Base-by-base conservation (phyloP, 2,888 invertebrate species). In the Frankliniella intonsa region DNA sequence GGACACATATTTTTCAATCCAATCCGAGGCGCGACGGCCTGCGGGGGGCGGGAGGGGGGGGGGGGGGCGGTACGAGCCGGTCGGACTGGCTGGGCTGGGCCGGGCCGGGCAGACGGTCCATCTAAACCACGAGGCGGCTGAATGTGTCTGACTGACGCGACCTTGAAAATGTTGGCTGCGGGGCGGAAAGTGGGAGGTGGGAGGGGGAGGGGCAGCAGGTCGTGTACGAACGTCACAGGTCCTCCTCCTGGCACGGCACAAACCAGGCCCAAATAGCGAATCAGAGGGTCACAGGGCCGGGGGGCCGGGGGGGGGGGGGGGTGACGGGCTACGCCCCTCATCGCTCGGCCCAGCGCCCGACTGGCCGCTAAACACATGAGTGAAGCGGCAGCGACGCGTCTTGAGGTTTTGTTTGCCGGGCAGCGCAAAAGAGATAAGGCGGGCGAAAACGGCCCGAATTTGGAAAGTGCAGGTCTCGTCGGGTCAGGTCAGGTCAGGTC, bases 161-260 rank as follows among this genome's bases (percentile, higher is more conserved):
- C 69, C 69, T 76, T 76, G 69, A 76, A 76, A 76, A 76, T 19
- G 55, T 14, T 19, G 12, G 55, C 55, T 12, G 19, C 14, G 17
- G 86, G 86, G 55, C 14, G 19, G 55, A 55, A 17, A 17, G 55
- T 11, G 55, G 17, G 14, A 14, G 14, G 14, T 0, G 55, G 7
- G 55, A 55, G 55, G 19, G 55, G 12, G 55, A 55, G 55, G 19
- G 5, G 38, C 38, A 38, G 38, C 69, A 25, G 50, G 49, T 14
- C 65, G 49, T 7, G 27, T n/a, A 0, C 7, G 25, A 19, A 22
- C 81, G 69, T 76, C 69, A 76, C 69, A 25, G 25, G 69, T 25
- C 69, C 25, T 76, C 69, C 69, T 76, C 69, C 69, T 76, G 69
- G 69, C 69, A 22, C 69, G 69, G 69, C 69, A 76, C 69, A 76